Percentiles rank a stretch among this genome's conserved stretches.
phyloP scores from a whole-genome alignment of 2,113 vertebrate genomes.

The Pachyramphus minor region DNA sequence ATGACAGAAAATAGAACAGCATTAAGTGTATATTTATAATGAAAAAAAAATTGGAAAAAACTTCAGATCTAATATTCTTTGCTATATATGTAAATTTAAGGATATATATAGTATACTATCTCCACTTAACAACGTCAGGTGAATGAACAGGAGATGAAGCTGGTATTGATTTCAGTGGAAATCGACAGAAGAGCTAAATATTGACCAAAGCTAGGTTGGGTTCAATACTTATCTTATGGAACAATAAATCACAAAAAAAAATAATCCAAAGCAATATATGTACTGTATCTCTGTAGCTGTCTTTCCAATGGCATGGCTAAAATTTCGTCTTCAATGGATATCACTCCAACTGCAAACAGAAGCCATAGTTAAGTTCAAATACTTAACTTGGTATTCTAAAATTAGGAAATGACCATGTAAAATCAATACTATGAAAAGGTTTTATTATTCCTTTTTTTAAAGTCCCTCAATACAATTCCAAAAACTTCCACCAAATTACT shows the following conservation, averaged over 20 bases:
- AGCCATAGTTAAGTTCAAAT: neutral
- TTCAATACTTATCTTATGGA: neutral
- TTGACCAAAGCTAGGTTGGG: neutral
- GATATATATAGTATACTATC: neutral
- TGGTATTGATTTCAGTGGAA: neutral
- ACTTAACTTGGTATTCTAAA: neutral
- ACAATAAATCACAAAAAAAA: neutral
- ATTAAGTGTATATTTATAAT: neutral
- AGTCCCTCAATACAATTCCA: neutral
- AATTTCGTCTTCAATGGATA: neutral
- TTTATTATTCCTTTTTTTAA: neutral
- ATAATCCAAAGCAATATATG: neutral
- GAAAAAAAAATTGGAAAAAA: neutral
- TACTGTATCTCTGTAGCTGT: fast-evolving
- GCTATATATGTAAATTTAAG: neutral
- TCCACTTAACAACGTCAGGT: neutral
- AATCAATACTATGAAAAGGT: neutral
- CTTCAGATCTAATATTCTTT: neutral
- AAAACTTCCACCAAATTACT: neutral
- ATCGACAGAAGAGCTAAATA: neutral
- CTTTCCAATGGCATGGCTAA: neutral
- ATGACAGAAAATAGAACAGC: neutral
- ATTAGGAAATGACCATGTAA: neutral
- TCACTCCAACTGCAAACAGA: neutral
- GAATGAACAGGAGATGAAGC: neutral